Conservation (phyloP, 2,797 vertebrate species). For the Gastrophryne carolinensis region DNA sequence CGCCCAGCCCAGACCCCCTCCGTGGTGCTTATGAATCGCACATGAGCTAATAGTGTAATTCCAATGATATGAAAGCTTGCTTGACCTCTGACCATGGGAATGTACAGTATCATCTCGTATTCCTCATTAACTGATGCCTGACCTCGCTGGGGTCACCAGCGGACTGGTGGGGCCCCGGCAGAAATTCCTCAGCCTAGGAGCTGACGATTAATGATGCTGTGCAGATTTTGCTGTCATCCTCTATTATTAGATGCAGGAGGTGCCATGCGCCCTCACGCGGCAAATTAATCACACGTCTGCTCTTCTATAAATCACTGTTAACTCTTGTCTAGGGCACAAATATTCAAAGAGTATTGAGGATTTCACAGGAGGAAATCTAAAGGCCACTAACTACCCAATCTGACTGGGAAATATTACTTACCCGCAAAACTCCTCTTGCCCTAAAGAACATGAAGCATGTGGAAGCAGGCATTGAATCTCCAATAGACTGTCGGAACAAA, state of each 20-base stretch:
- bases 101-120: slow-evolving; percentile 13
- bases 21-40: slow-evolving; percentile 9
- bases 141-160: neutral
- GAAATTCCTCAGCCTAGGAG: neutral
- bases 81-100: slow-evolving; percentile 25
- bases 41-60: slow-evolving; percentile 29
- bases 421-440: too few species aligned
- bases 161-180: neutral
- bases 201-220: neutral
- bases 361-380: too few species aligned
- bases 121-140: slow-evolving; percentile 32
- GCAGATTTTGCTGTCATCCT: neutral
- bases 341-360: too few species aligned
- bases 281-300: neutral
- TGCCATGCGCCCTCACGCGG: neutral
- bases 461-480: too few species aligned
- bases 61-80: slow-evolving; percentile 36
- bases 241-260: neutral
- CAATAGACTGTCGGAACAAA: too few species aligned
- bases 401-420: too few species aligned
- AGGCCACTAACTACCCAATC: too few species aligned
- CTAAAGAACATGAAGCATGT: too few species aligned
- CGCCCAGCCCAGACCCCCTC: neutral
- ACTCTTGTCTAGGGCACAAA: neutral
- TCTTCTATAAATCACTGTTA: slow-evolving; percentile 1